Conservation (phyloP, 2,113 vertebrate genomes). For the Psilopogon haemacephalus region DNA sequence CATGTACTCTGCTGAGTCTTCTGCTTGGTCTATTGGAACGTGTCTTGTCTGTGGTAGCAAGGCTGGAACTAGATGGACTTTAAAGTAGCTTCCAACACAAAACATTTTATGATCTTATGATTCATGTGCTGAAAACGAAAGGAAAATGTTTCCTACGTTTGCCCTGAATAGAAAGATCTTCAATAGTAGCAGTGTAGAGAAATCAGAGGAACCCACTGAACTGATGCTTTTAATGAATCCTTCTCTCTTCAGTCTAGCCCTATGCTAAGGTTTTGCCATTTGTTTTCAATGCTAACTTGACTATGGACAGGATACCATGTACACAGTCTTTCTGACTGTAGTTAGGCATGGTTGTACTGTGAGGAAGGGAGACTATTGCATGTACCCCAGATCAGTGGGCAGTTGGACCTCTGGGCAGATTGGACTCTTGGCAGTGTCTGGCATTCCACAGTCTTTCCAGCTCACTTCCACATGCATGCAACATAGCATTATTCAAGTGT, state of each 20-base stretch:
- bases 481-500: fast-evolving
- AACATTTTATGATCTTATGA: not conserved
- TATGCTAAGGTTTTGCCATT: not conserved
- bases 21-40: too few species aligned
- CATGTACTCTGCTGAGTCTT: too few species aligned
- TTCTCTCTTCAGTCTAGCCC: not conserved
- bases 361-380: not conserved
- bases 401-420: not conserved
- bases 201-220: not conserved
- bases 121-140: not conserved
- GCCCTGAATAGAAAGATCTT: not conserved
- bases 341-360: not conserved
- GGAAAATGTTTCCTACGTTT: not conserved
- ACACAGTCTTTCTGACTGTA: not conserved
- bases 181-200: not conserved
- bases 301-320: not conserved
- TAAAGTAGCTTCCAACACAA: not conserved
- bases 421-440: not conserved
- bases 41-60: too few species aligned
- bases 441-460: not conserved
- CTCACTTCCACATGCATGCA: fast-evolving
- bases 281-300: not conserved
- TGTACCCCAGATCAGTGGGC: not conserved
- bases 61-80: not conserved
- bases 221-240: not conserved